Evolutionary conservation across 2,888 invertebrate genomes (phyloP), one percentile per base, ranked within the genome.

Genomic region (Acanthosepion pharaonis): DNA sequence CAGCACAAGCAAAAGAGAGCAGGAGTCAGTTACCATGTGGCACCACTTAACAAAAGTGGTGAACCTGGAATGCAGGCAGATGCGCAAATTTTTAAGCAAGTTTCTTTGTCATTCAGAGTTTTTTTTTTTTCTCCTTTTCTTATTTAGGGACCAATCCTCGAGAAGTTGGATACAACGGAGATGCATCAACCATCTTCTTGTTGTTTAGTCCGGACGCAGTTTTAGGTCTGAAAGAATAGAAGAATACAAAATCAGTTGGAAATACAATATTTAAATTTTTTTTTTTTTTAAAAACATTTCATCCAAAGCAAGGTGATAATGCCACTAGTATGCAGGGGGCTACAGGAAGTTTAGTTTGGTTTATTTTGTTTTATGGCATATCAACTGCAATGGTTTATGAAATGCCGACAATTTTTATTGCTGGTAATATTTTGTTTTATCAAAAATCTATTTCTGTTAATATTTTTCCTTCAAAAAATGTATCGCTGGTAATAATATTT

Each of bases 81-180:
- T 92, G 92, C 92, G 18, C 48, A 25, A 48, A 92, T 25, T 92
- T 48, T 92, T 42, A 49, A 49, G 49, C 42, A 48, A 59, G 59
- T 15, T 55, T 55, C 20, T 55, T 20, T 55, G 15, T 15, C 20
- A 20, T 15, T 15, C 20, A 20, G 15, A 20, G 91, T 94, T 53
- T 55, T 59, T 33, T 91, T 51, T 51, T n/a, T 42, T 94, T 93
- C 23, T n/a, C 48, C 23, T 59, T 59, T 59, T 59, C 3, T 23
- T 95, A 96, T 94, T 96, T 96, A 25, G 96, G 96, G 23, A 96
- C 96, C 93, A 96, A 95, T 2, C 96, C 96, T 94, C 96, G 94
- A 25, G 96, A 96, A 9, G 95, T 94, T 42, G 96, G 96, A 94
- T 95, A 96, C 94, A 95, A 95, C 42, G 96, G 95, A 49, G 96